phyloP scores from a whole-genome alignment of 2,888 invertebrate species.

The Xylophagus ater region DNA sequence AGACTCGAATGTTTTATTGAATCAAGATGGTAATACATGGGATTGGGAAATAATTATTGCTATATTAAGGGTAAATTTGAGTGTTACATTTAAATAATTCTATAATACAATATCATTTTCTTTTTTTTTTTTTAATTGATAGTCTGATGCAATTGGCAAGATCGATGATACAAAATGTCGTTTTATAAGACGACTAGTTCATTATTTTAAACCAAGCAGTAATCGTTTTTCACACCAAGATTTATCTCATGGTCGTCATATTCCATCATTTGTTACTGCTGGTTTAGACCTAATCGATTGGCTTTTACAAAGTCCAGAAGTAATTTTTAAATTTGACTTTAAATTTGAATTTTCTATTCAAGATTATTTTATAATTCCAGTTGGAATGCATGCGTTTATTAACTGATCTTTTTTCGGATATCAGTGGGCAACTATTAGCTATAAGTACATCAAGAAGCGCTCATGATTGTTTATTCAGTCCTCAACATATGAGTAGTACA shows the following conservation, averaged over 20 bases:
- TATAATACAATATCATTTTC: constrained; percentile 19
- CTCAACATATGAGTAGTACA: constrained; percentile 76
- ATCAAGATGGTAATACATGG: constrained; percentile 76
- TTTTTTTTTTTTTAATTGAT: constrained; percentile 8
- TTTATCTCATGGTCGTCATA: constrained; percentile 40
- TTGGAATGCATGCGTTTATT: constrained; percentile 59
- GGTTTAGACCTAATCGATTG: constrained; percentile 38
- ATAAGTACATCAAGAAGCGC: constrained; percentile 63
- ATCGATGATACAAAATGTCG: constrained; percentile 55
- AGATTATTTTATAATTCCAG: constrained; percentile 34
- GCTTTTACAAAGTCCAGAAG: constrained; percentile 31
- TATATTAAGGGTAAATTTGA: constrained; percentile 54
- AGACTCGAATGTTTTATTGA: constrained; percentile 69
- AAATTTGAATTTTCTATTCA: constrained; percentile 1
- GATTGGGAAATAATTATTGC: constrained; percentile 86
- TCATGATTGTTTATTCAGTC: constrained; percentile 79
- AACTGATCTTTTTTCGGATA: constrained; percentile 68
- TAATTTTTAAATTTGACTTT: constrained; percentile 15
- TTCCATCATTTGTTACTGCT: constrained; percentile 34
- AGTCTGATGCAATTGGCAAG: constrained; percentile 44
- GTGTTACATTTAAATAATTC: neutral
- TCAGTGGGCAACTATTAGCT: constrained; percentile 60
- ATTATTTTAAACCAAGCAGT: constrained; percentile 77
- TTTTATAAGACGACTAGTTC: constrained; percentile 65
- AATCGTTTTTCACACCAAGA: constrained; percentile 81